phyloP scores from a whole-genome alignment of 2,888 invertebrate genomes.

The Luperina nickerlii region DNA sequence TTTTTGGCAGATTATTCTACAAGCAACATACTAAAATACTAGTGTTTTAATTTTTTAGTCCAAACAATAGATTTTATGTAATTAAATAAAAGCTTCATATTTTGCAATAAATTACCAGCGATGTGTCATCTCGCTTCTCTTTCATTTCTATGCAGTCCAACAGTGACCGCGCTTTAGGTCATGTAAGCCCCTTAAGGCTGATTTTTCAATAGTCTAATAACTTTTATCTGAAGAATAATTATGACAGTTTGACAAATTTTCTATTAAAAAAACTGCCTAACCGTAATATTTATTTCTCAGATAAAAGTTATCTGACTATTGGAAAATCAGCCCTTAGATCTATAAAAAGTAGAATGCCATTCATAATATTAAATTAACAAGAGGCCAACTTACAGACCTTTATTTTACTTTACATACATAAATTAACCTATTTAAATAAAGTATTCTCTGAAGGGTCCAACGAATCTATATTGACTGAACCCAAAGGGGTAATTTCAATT shows the following conservation, averaged over 20 bases:
- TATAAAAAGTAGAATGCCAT: background rate
- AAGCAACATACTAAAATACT: no score
- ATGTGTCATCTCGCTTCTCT: no score
- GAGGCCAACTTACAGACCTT: conserved; percentile 1
- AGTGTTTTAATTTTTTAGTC: no score
- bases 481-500: conserved; percentile 55
- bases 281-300: background rate
- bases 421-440: conserved; percentile 37
- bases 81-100: no score
- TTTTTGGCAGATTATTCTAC: no score
- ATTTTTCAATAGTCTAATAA: background rate
- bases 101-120: no score
- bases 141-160: no score
- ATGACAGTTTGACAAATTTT: background rate
- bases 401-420: conserved; percentile 22
- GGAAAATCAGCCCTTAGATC: background rate
- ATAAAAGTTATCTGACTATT: background rate
- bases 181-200: background rate
- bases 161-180: no score
- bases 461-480: conserved; percentile 41
- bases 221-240: background rate
- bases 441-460: conserved; percentile 21
- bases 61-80: no score
- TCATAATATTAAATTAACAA: conserved; percentile 5
- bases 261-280: background rate